Percentiles rank a stretch among this genome's conserved stretches.
These are phyloP conservation scores for Bombus breviceps DNA, from an alignment of 1,140 invertebrate genomes.

Conservation along the genomic window DNA sequence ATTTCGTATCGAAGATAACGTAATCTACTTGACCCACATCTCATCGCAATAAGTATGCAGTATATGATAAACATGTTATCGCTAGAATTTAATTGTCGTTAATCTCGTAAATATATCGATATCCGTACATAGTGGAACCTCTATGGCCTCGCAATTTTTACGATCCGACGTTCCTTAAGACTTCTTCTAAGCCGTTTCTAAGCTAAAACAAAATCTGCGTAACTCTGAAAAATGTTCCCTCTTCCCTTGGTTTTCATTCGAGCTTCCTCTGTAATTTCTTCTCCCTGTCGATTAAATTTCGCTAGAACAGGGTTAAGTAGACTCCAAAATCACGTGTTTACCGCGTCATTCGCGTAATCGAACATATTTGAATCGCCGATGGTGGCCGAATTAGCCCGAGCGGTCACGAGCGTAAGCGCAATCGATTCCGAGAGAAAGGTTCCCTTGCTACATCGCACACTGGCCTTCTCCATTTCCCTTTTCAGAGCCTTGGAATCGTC, in stretches of 20 bases:
- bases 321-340: slow-evolving; percentile 19
- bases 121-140: no score
- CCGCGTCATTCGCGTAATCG: slow-evolving; percentile 50
- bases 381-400: slow-evolving; percentile 65
- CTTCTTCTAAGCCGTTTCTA: no score
- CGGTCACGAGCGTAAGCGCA: slow-evolving; percentile 39
- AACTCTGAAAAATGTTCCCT: no score
- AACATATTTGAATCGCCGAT: slow-evolving; percentile 67
- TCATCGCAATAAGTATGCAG: no score
- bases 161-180: no score
- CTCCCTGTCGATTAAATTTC: background rate
- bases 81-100: no score
- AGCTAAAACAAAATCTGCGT: no score
- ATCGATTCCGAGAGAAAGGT: slow-evolving; percentile 59
- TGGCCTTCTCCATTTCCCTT: background rate
- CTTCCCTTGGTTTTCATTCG: no score
- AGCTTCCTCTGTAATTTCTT: background rate
- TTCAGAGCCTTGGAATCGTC: slow-evolving; percentile 10
- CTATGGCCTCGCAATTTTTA: no score
- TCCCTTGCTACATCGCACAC: background rate
- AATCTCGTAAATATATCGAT: no score
- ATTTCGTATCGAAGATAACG: background rate
- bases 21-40: no score
- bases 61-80: no score
- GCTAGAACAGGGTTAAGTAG: background rate